These are phyloP conservation scores for Lophochroa leadbeateri DNA, from an alignment of 2,113 vertebrate genomes.

Conservation along the genomic window DNA sequence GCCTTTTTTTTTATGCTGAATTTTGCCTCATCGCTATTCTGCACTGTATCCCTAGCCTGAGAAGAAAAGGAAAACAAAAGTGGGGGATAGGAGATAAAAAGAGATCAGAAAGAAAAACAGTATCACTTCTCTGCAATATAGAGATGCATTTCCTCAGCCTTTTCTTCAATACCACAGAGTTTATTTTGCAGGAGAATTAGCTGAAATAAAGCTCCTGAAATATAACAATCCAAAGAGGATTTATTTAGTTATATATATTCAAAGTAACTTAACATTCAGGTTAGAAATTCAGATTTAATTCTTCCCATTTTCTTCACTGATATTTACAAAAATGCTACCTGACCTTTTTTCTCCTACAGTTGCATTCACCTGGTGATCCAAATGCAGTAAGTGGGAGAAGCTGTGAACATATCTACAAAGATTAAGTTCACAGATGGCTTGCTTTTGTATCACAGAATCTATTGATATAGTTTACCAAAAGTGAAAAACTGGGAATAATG, in stretches of 20 bases:
- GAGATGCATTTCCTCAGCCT: not conserved
- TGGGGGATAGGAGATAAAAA: not conserved
- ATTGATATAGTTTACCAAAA: not conserved
- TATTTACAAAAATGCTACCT: not conserved
- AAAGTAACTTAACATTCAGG: not conserved
- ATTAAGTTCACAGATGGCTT: not conserved
- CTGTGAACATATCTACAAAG: not conserved
- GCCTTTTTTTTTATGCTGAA: not conserved
- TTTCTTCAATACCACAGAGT: not conserved
- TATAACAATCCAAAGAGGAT: not conserved
- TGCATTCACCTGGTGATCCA: not conserved
- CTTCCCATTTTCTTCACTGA: not conserved
- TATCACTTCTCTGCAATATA: not conserved
- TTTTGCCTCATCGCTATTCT: slow-evolving; percentile 4
- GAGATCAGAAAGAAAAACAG: not conserved
- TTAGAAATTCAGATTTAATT: not conserved
- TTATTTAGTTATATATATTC: not conserved
- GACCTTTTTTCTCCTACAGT: not conserved
- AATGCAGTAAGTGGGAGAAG: not conserved
- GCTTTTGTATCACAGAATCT: not conserved
- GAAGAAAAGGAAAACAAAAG: not conserved
- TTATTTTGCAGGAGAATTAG: not conserved
- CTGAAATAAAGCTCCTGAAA: not conserved
- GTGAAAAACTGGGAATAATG: not conserved
- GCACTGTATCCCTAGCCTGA: not conserved